Evolutionary conservation across 2,888 invertebrate species (phyloP), one percentile per base, ranked within the genome.

Genomic region (Lamellibrachia satsuma): DNA sequence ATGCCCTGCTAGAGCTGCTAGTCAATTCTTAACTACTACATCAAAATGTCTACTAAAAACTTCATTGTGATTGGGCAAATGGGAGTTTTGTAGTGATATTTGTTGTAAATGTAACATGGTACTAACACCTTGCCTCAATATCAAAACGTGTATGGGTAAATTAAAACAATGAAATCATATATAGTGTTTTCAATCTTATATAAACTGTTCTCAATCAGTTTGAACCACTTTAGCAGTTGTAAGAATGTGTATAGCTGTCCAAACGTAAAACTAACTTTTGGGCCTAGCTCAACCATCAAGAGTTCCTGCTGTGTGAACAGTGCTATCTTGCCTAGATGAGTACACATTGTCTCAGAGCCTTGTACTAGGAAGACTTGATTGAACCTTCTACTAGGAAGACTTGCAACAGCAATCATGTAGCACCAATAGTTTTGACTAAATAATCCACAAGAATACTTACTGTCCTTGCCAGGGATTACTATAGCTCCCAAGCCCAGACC

Each of bases 341-440:
- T 75, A 75, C 75, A 22, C 75, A 22, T n/a, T 22, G 75, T 22
- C 6, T 75, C 75, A 6, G 75, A 22, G 75, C 75, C 15, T 6
- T 22, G 75, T 22, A 75, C 75, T 15, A 75, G 75, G 75, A 75
- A 75, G 75, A 75, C 75, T 15, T 7, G 55, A 39, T 39, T 39
- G 39, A 39, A 22, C 75, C 15, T 6, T 22, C 22, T 22, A 75
- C 75, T 15, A 75, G 75, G 75, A 75, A 75, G 75, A 75, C 75
- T 15, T 7, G 55, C 60, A 75, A 75, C 11, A 15, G 75, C 6
- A 1, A 75, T 75, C 75, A 55, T 55, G 9, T 55, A 22, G 75
- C 75, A n/a, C 75, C 75, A 75, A 75, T n/a, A 75, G 75, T 75
- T 75, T 75, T 11, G 75, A 75, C 75, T 75, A 75, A 75, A 75